A percentile compares a stretch with the other conserved stretches of the same genome.
Evolutionary conservation across 2,797 vertebrate species (phyloP).

Genomic region (Sarcophilus harrisii): DNA sequence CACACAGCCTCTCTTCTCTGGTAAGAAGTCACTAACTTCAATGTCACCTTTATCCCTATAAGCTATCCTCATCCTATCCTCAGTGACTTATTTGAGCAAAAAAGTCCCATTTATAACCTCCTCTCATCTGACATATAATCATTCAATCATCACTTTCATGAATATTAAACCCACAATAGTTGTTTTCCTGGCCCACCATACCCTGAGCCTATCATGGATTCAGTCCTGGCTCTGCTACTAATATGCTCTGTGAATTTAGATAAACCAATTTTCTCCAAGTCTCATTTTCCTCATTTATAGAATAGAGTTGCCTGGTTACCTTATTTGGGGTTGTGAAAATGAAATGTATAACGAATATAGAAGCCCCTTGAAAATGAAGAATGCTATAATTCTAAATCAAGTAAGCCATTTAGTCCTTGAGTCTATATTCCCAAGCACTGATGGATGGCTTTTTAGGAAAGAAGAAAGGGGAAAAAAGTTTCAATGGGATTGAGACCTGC

Average conservation of each 20-base stretch:
- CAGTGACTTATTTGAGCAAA: background rate
- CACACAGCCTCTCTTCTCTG: background rate
- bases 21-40: background rate
- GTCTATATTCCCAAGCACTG: conserved; percentile 15
- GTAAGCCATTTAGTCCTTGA: background rate
- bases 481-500: conserved; percentile 3
- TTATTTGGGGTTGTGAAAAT: conserved; percentile 16
- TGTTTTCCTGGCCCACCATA: background rate
- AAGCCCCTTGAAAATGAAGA: background rate
- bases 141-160: background rate
- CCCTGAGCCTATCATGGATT: background rate
- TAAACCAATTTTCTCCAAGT: conserved; percentile 24
- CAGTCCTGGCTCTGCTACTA: background rate
- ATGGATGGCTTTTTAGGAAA: background rate
- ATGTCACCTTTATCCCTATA: background rate
- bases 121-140: background rate
- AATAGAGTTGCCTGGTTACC: conserved; percentile 34
- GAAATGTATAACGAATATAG: conserved; percentile 25
- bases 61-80: background rate
- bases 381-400: background rate
- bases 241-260: background rate
- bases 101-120: background rate
- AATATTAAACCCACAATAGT: background rate
- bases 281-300: background rate
- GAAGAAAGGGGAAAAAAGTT: background rate